phyloP scores from a whole-genome alignment of 2,113 vertebrate species.

The Limnothrissa miodon region DNA sequence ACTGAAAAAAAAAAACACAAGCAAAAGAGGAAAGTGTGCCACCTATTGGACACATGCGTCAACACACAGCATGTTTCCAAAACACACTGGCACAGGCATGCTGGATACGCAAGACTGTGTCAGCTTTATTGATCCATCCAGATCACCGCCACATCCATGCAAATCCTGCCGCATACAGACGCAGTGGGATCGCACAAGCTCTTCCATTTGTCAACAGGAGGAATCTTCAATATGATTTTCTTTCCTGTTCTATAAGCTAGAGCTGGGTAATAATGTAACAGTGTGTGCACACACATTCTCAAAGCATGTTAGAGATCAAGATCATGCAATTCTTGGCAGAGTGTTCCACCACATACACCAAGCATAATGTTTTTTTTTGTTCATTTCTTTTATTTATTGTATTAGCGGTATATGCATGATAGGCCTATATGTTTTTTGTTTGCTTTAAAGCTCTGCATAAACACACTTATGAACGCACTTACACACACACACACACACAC shows the following conservation, averaged over 20 bases:
- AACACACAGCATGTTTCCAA: slow-evolving; percentile 1
- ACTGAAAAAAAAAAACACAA: neutral
- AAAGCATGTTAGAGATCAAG: neutral
- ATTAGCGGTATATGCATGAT: too few relatives aligned
- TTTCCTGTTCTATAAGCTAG: neutral
- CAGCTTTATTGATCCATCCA: neutral
- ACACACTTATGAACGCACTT: neutral
- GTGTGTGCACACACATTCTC: neutral
- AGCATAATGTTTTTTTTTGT: too few relatives aligned
- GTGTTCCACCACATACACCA: too few relatives aligned
- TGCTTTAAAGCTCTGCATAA: too few relatives aligned
- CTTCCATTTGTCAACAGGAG: neutral
- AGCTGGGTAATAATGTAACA: neutral
- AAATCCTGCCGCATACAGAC: neutral
- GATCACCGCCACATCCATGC: neutral
- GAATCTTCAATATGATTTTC: neutral
- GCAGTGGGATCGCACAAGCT: neutral
- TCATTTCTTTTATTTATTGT: too few relatives aligned
- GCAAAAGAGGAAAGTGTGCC: slow-evolving; percentile 57
- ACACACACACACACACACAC: neutral
- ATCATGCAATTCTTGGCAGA: too few relatives aligned
- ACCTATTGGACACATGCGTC: slow-evolving; percentile 65
- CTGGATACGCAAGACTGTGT: neutral
- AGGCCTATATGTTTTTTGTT: too few relatives aligned
- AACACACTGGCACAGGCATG: neutral